Evolutionary conservation across 2,113 vertebrate genomes (phyloP), one percentile per base, ranked within the genome.

Genomic region (Calyptomena viridis): DNA sequence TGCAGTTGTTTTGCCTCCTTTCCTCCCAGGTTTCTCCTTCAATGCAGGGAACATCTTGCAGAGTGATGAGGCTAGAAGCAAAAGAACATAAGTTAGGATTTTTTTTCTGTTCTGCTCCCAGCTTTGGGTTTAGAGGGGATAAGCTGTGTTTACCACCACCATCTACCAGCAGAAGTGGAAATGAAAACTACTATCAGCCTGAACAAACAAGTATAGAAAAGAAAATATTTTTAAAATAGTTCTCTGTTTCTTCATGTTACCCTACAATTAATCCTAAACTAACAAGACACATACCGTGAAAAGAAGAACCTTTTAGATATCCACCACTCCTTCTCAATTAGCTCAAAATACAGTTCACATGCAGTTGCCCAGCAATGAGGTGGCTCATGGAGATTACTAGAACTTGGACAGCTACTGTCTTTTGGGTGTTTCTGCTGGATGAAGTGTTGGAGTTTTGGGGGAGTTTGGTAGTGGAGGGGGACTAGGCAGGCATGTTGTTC

Each of bases 41-140:
- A 24, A 1, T 59, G 27, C 44, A 68, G 28, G 69, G 44, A 87
- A 18, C 31, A n/a, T 63, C n/a, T 35, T 58, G 23, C 19, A 31
- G 39, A 55, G 27, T 25, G 39, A 50, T 74, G 27, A 81, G 37
- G 44, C n/a, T 58, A 59, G 35, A 78, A 35, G 25, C 35, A 90
- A 81, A 64, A 1, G 8, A 77, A 10, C 14, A 2, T 16, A 52
- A 39, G 1, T 8, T 71, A 7, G 6, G 6, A 11, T 2, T 1
- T 14, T 31, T 53, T 63, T 42, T 11, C 21, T 33, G 5, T 8
- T 68, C 47, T 78, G 11, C 39, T 91, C 24, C 21, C 30, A 37
- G 0, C 5, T 44, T 71, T 30, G 7, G 16, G 28, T 53, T n/a
- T 39, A 67, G 59, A 84, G 31, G 14, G 22, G 4, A 27, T 66